Percentiles rank a stretch among this genome's conserved stretches.
These are phyloP conservation scores for Coenonympha arcania DNA, from an alignment of 2,888 invertebrate genomes.

Conservation along the genomic window DNA sequence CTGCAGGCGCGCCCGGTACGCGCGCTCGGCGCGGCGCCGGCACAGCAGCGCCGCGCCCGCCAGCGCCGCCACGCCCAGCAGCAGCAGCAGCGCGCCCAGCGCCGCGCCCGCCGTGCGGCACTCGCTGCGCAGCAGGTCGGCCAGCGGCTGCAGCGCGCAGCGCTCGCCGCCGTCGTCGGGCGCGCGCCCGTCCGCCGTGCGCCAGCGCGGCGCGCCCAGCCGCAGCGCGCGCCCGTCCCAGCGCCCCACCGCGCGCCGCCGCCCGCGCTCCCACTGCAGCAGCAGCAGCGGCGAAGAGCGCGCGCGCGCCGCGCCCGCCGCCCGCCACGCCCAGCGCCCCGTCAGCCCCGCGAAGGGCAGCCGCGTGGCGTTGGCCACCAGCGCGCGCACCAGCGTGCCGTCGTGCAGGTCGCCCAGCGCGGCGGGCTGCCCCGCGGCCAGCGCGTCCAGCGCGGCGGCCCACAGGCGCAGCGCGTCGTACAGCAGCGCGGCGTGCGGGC, in stretches of 20 bases:
- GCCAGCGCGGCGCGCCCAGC: slow-evolving; percentile 78
- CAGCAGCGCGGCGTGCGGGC: slow-evolving; percentile 49
- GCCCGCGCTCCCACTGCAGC: slow-evolving; percentile 75
- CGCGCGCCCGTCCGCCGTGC: slow-evolving; percentile 69
- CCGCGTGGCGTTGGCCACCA: too few relatives aligned
- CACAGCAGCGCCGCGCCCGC: slow-evolving; percentile 43
- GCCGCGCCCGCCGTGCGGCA: slow-evolving; percentile 82
- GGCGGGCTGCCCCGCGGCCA: slow-evolving; percentile 36
- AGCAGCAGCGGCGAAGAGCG: slow-evolving; percentile 43
- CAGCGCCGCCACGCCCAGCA: slow-evolving; percentile 39
- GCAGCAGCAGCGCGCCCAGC: slow-evolving; percentile 39
- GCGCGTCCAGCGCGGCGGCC: slow-evolving; percentile 42
- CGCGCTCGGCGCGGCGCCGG: slow-evolving; percentile 50
- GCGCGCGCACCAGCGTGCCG: slow-evolving; percentile 35
- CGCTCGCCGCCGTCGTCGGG: slow-evolving; percentile 81
- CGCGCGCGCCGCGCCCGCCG: slow-evolving; percentile 26
- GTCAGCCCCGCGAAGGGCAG: too few relatives aligned
- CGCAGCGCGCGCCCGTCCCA: slow-evolving; percentile 84
- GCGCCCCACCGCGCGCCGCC: slow-evolving; percentile 77
- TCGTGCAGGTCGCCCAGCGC: slow-evolving; percentile 50
- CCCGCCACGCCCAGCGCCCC: slow-evolving; percentile 47
- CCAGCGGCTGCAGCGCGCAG: slow-evolving; percentile 80
- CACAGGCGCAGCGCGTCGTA: slow-evolving; percentile 55
- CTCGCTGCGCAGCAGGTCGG: slow-evolving; percentile 77
- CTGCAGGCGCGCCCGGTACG: slow-evolving; percentile 47